Evolutionary conservation across 2,888 invertebrate species (phyloP), one percentile per base, ranked within the genome.

Genomic region (Autographa pulchrina): DNA sequence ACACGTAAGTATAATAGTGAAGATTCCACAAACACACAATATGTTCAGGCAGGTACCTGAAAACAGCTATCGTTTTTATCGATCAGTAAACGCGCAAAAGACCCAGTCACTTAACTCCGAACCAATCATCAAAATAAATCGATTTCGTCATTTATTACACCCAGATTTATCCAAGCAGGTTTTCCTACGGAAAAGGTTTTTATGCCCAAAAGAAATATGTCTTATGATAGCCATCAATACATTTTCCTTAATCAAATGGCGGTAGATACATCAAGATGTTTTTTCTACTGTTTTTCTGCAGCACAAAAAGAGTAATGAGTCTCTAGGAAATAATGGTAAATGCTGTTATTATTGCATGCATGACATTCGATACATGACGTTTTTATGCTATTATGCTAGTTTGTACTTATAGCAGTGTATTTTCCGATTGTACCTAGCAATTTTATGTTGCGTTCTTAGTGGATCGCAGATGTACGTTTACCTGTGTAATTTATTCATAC

Each of bases 291-390:
- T 56, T 25, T 56, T 13, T 56, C 54, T 25, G 11, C 4, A 20
- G 54, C 4, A 48, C 48, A 56, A 56, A 56, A 56, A 54, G 20
- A 20, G 20, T 25, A 77, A 77, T 77, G 5, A 48, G 52, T 38
- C 60, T 61, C 60, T 60, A 16, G 18, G 38, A 31, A 60, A 2
- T 9, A 18, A 18, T 54, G 6, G 54, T 43, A 60, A 70, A 48
- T 59, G 32, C 18, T 16, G 11, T 16, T 9, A 43, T 62, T 62
- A 25, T 62, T 11, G 62, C 13, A 43, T 25, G 13, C 41, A 63
- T 31, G n/a, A 65, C 0, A 54, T 7, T 35, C 11, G 32, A 35
- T 14, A 18, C 54, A 38, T 4, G 2, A 11, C 11, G 8, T 54
- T 56, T 20, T n/a, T n/a, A 16, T 11, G n/a, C n/a, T 31, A 54